A percentile compares a stretch with the other conserved stretches of the same genome.
These are phyloP conservation scores for Eristalinus aeneus DNA, from an alignment of 2,888 invertebrate species.

Conservation along the genomic window DNA sequence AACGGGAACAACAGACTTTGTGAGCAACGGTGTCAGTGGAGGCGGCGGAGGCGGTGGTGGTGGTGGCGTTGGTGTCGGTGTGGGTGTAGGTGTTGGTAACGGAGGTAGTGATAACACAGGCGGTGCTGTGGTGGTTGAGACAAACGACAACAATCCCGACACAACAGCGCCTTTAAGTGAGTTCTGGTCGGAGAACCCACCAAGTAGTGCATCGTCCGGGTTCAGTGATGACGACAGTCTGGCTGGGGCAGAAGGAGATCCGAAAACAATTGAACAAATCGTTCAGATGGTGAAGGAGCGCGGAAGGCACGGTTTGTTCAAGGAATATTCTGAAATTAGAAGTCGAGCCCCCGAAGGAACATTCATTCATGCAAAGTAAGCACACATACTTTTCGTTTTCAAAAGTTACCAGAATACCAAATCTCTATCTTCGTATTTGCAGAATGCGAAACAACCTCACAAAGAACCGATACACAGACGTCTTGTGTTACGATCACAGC, in stretches of 20 bases:
- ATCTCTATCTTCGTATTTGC: constrained; percentile 68
- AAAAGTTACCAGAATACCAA: not conserved
- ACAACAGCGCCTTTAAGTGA: constrained; percentile 74
- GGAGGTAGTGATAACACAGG: constrained; percentile 74
- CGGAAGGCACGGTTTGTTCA: constrained; percentile 90
- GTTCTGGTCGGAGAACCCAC: constrained; percentile 83
- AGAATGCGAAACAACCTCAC: constrained; percentile 87
- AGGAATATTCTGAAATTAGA: constrained; percentile 94
- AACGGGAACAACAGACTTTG: constrained; percentile 71
- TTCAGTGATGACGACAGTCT: constrained; percentile 95
- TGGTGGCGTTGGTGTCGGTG: constrained; percentile 76
- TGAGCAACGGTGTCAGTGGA: constrained; percentile 44
- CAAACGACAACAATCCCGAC: constrained; percentile 79
- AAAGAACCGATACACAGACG: constrained; percentile 96
- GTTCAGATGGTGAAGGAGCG: constrained; percentile 85
- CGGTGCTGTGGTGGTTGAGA: constrained; percentile 75
- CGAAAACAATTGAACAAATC: constrained; percentile 86
- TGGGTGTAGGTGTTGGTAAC: constrained; percentile 54
- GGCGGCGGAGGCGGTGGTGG: constrained; percentile 74
- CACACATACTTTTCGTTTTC: constrained; percentile 55
- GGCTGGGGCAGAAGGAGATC: constrained; percentile 86
- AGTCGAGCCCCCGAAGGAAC: constrained; percentile 91
- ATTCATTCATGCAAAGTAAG: constrained; percentile 92
- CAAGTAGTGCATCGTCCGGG: constrained; percentile 89
- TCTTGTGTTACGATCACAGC: constrained; percentile 97